Conservation (phyloP, 2,797 vertebrate genomes). For the Adelosebastes latens region DNA sequence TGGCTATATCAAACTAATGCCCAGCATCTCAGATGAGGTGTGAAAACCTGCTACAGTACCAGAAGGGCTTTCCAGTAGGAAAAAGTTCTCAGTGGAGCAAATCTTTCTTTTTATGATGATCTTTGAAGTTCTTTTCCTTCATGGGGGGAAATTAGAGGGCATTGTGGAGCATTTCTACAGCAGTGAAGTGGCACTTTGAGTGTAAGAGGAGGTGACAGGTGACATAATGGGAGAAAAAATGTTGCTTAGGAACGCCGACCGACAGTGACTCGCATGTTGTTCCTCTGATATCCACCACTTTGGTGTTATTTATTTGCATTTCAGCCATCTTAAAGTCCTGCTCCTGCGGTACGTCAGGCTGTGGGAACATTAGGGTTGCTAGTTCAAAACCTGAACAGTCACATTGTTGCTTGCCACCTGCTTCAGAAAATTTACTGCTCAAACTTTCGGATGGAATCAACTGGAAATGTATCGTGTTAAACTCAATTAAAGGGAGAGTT, state of each 20-base stretch:
- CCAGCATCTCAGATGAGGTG: constrained; percentile 22
- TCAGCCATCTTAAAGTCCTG: background rate
- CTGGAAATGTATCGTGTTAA: background rate
- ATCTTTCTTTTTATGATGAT: background rate
- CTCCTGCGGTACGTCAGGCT: background rate
- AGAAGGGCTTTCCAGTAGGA: background rate
- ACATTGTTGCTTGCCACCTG: background rate
- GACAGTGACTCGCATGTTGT: background rate
- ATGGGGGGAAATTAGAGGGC: background rate
- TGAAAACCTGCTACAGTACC: background rate
- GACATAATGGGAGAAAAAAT: constrained; percentile 7
- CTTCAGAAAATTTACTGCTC: background rate
- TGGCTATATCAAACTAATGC: constrained; percentile 2
- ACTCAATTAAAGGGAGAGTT: background rate
- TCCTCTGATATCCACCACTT: background rate
- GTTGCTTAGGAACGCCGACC: constrained; percentile 25
- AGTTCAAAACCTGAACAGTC: background rate
- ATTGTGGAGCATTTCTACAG: background rate
- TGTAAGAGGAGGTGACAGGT: constrained; percentile 12
- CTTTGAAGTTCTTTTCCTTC: background rate
- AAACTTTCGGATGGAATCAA: background rate
- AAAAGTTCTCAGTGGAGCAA: background rate
- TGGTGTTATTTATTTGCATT: background rate
- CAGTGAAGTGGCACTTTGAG: constrained; percentile 6
- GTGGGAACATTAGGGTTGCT: background rate